phyloP scores from a whole-genome alignment of 2,888 invertebrate species.

The Pyrochroa serraticornis region DNA sequence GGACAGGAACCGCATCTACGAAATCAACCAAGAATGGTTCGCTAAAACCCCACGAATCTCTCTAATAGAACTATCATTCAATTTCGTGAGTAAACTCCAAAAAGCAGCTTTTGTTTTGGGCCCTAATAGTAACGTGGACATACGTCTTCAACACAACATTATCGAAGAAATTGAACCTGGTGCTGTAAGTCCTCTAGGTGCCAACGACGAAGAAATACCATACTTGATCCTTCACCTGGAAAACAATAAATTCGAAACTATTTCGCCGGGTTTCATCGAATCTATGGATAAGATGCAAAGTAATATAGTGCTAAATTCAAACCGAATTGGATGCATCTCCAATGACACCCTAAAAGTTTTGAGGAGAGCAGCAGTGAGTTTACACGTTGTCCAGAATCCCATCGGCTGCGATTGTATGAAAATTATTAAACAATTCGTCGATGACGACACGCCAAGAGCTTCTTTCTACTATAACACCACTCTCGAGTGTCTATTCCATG shows the following conservation, averaged over 20 bases:
- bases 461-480: slow-evolving; percentile 1
- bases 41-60: slow-evolving; percentile 30
- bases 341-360: slow-evolving; percentile 39
- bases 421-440: slow-evolving; percentile 31
- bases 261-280: slow-evolving; percentile 30
- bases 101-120: slow-evolving; percentile 22
- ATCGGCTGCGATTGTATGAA: slow-evolving; percentile 41
- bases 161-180: slow-evolving; percentile 32
- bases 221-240: slow-evolving; percentile 40
- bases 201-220: slow-evolving; percentile 5
- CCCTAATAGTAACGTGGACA: slow-evolving; percentile 21
- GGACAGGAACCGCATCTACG: slow-evolving; percentile 40
- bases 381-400: slow-evolving; percentile 40
- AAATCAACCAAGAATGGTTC: slow-evolving; percentile 39
- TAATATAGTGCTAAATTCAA: slow-evolving; percentile 37
- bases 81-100: slow-evolving; percentile 34
- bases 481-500: not conserved
- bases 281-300: slow-evolving; percentile 32
- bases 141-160: slow-evolving; percentile 35
- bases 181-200: slow-evolving; percentile 23
- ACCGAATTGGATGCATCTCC: slow-evolving; percentile 37
- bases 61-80: slow-evolving; percentile 40
- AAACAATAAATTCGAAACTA: slow-evolving; percentile 33
- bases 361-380: slow-evolving; percentile 25
- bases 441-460: slow-evolving; percentile 1